These are phyloP conservation scores for Pararge aegeria DNA, from an alignment of 1,140 invertebrate species.

Conservation along the genomic window DNA sequence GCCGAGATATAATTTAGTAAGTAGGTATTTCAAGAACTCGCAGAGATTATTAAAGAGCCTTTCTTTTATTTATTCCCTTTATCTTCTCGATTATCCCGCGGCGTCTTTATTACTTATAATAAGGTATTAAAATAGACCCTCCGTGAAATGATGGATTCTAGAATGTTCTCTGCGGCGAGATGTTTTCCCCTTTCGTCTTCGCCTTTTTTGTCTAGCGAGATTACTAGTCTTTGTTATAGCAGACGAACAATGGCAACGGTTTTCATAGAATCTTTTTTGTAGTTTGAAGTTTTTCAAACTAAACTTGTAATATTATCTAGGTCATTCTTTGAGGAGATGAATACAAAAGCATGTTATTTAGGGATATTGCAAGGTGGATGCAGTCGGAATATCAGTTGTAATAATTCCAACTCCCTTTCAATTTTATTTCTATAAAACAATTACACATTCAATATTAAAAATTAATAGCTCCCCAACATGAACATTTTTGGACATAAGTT, in stretches of 20 bases:
- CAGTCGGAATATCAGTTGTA: neutral
- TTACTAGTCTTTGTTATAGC: neutral
- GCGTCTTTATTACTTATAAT: constrained; percentile 9
- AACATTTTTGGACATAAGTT: too few species aligned
- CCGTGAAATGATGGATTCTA: constrained; percentile 3
- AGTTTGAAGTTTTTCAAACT: constrained; percentile 4
- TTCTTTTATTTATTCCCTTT: neutral
- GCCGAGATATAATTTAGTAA: constrained; percentile 4
- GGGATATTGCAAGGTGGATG: neutral
- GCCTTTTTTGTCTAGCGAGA: constrained; percentile 4
- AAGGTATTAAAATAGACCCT: constrained; percentile 7
- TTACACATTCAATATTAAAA: too few species aligned
- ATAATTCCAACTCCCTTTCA: too few species aligned
- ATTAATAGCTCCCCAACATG: too few species aligned
- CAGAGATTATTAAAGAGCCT: neutral
- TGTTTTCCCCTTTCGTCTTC: neutral
- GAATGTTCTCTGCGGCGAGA: neutral
- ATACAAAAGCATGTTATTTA: neutral
- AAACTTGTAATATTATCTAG: constrained; percentile 6
- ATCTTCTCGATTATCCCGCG: constrained; percentile 1
- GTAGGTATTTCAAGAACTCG: neutral
- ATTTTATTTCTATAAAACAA: too few species aligned
- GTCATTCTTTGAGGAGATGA: neutral
- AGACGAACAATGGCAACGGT: constrained; percentile 1
- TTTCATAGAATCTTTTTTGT: constrained; percentile 4